Evolutionary conservation across 2,888 invertebrate species (phyloP), one percentile per base, ranked within the genome.

Genomic region (Erebia ligea): DNA sequence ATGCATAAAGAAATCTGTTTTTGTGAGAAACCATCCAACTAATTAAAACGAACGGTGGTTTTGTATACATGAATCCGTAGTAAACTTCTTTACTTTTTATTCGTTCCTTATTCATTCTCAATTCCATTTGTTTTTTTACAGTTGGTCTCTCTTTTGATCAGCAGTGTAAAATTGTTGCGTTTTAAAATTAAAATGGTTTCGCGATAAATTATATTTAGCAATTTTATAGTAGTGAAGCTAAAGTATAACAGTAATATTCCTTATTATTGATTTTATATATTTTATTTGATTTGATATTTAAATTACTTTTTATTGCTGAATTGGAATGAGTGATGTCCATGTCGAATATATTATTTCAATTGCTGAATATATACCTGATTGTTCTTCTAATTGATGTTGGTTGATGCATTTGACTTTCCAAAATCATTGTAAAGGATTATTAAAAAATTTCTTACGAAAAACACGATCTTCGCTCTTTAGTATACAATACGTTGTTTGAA

Each of bases 11-110:
- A 69, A 75, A 71, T 66, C 58, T 65, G 65, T 65, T 67, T 72
- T 67, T 59, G 65, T 68, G 69, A 69, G 75, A 75, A 71, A 67
- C 75, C 73, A 73, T 75, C 66, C 68, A 73, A 73, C 65, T 70
- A 68, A 73, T 75, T 73, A 73, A 68, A 73, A 56, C 61, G 67
- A 62, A 72, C 57, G 50, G 67, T 62, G 59, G 62, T 72, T 71
- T 70, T 57, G 67, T 65, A 59, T 59, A 58, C 54, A 65, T 68
- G 71, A 71, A 72, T 62, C 61, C 67, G 68, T 69, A 72, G 56
- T 19, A 70, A 71, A 65, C 62, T 70, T 21, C 71, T 66, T 65
- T 72, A 66, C 62, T 67, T 57, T 65, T 62, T 45, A 42, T 21
- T 19, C 15, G 62, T 62, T 62, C 62, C 48, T 48, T 21, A 62